phyloP scores from a whole-genome alignment of 2,113 vertebrate species.

The Vanacampus margaritifer region DNA sequence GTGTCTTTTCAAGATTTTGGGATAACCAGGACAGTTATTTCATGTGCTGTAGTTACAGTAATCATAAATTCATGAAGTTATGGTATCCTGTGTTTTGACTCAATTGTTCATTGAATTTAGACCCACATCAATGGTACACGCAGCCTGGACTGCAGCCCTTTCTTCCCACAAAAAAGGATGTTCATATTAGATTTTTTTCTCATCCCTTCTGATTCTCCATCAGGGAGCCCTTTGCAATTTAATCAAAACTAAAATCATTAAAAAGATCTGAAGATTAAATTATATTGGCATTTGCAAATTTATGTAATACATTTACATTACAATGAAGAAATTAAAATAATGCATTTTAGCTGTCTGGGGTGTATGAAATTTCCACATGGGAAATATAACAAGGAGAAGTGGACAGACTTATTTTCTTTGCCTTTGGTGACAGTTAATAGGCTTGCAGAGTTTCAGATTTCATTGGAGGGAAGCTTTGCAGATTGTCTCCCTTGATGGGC shows the following conservation, averaged over 20 bases:
- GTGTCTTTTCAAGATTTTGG: slow-evolving; percentile 21
- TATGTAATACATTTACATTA: slow-evolving; percentile 85
- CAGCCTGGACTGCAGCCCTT: slow-evolving; percentile 70
- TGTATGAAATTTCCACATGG: slow-evolving; percentile 77
- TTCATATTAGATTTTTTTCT: slow-evolving; percentile 74
- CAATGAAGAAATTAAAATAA: slow-evolving; percentile 85
- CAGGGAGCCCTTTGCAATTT: slow-evolving; percentile 79
- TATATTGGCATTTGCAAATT: slow-evolving; percentile 85
- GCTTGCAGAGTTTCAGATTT: slow-evolving; percentile 63
- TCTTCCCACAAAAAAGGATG: slow-evolving; percentile 75
- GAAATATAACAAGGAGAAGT: slow-evolving; percentile 76
- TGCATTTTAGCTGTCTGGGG: slow-evolving; percentile 78
- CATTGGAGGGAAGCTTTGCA: slow-evolving; percentile 56
- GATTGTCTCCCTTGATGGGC: slow-evolving; percentile 53
- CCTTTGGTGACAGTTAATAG: slow-evolving; percentile 72
- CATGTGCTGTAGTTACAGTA: slow-evolving; percentile 11
- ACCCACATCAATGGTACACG: slow-evolving; percentile 56
- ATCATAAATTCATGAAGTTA: slow-evolving; percentile 30
- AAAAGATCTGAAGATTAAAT: slow-evolving; percentile 84
- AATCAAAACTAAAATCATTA: slow-evolving; percentile 83
- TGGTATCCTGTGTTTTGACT: slow-evolving; percentile 60
- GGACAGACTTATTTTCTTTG: slow-evolving; percentile 73
- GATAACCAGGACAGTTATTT: slow-evolving; percentile 27
- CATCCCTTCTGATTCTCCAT: slow-evolving; percentile 74
- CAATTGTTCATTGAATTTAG: slow-evolving; percentile 62